Base-by-base conservation (phyloP, 2,888 invertebrate genomes). In the Hypercompe scribonia region DNA sequence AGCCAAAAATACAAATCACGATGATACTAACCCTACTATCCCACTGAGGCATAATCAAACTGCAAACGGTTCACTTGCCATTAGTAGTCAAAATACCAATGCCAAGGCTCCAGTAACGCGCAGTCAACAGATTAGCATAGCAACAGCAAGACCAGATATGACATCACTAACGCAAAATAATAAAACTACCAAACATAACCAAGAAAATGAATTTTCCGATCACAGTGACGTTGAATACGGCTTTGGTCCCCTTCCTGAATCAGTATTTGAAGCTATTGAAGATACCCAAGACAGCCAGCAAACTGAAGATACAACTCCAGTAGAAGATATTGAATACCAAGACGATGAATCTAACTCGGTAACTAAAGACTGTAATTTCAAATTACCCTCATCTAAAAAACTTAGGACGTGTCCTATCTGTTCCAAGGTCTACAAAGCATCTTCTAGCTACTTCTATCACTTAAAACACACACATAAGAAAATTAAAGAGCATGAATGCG, bases 361-460 rank as follows among this genome's bases (percentile, higher is more conserved):
- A 39, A 33, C 39, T 31, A 33, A 24, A 69, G 69, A 69, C 10
- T 31, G 3, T 24, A 31, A n/a, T 63, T 31, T 5, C 39, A 64
- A 70, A 33, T 3, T 42, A 36, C 42, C 63, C 13, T 8, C 42
- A n/a, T 64, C 46, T 7, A 79, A 77, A n/a, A 89, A 88, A 67
- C 79, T 87, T 3, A 93, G 93, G 39, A 91, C 92, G 3, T 96
- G 96, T 78, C 93, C 93, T 21, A 88, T 92, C 58, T 96, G 96
- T 83, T 89, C 90, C 7, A 96, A 96, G 80, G 89, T 88, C 68
- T 96, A 95, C 87, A 89, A 86, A 3, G 94, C 94, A n/a, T 86
- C 93, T 0, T 96, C 96, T 3, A 95, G 95, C 84, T 93, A 95
- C 78, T 95, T 95, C 85, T 96, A 96, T 81, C 96, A 96, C 84